Evolutionary conservation across 2,113 vertebrate species (phyloP), one percentile per base, ranked within the genome.

Genomic region (Atherinomorus stipes): DNA sequence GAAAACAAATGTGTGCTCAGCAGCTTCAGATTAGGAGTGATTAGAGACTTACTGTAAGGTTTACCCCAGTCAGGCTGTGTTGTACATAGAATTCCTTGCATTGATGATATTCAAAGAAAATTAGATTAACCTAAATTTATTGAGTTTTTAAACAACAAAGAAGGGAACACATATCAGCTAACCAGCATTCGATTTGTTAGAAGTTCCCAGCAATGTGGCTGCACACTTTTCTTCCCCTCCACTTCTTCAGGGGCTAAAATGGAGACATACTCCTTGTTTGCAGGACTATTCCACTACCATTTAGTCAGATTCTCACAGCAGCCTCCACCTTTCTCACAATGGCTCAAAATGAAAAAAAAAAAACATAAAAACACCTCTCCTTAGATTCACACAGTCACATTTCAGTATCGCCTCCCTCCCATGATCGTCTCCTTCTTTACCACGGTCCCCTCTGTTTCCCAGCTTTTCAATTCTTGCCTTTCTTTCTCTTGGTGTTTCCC

Each of bases 381-480:
- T 72, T 84, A 57, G 22, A 47, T 72, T 63, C 52, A 58, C 59
- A 53, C 11, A 1, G 18, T 2, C 25, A 26, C 60, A 68, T 79
- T 78, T 77, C 44, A 47, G 53, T 73, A 59, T 38, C 64, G 64
- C 51, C 74, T 53, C 66, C 52, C 45, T 54, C 64, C 68, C 53
- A n/a, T 38, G 40, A 10, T n/a, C 53, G 7, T 42, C 63, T 54
- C 22, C n/a, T n/a, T 61, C 58, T 85, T 71, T 69, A 44, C 68
- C 42, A 21, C 68, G 44, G 56, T 62, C 67, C 81, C 68, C 28
- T 67, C 61, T 63, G 69, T 75, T 59, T 79, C 42, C 62, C 53
- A 75, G 71, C 68, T 76, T 83, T 75, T 82, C 74, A 71, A 70
- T 60, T 80, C 69, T 42, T 69, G 51, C 71, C 62, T 88, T 80